These are phyloP conservation scores for Xyrichtys novacula DNA, from an alignment of 2,797 vertebrate species.

Conservation along the genomic window DNA sequence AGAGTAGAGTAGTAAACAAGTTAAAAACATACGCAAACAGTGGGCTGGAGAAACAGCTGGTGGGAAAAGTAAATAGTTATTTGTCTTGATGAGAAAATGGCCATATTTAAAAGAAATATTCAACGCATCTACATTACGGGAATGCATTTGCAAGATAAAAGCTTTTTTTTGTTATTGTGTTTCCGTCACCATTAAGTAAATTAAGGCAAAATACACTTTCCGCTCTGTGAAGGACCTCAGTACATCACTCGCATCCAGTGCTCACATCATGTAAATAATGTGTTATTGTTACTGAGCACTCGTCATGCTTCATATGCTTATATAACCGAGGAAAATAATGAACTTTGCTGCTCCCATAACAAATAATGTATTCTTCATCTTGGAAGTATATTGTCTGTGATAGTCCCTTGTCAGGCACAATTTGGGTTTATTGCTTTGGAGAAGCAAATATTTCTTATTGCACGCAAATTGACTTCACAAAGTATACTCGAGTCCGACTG, in stretches of 20 bases:
- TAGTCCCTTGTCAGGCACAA: constrained; percentile 73
- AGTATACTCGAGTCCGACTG: background rate
- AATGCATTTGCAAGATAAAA: constrained; percentile 25
- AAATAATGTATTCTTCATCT: constrained; percentile 42
- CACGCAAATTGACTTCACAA: background rate
- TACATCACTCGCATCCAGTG: constrained; percentile 9
- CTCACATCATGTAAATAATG: constrained; percentile 12
- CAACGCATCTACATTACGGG: background rate
- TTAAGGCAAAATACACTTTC: constrained; percentile 9
- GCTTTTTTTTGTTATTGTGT: constrained; percentile 9
- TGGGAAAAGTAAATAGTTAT: constrained; percentile 20
- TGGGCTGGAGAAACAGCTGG: constrained; percentile 35
- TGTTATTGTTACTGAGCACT: constrained; percentile 35
- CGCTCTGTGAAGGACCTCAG: constrained; percentile 1
- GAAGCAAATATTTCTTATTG: constrained; percentile 46
- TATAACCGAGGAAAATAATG: constrained; percentile 32
- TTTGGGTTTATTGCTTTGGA: constrained; percentile 56
- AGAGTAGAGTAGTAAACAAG: constrained; percentile 85
- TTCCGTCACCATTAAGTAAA: constrained; percentile 8
- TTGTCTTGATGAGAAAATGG: constrained; percentile 7
- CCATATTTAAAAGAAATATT: constrained; percentile 14
- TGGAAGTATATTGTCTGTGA: constrained; percentile 63
- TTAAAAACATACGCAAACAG: constrained; percentile 76
- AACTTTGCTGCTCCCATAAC: constrained; percentile 22
- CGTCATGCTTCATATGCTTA: constrained; percentile 20